Evolutionary conservation across 2,888 invertebrate species (phyloP), one percentile per base, ranked within the genome.

Genomic region (Lamellibrachia satsuma): DNA sequence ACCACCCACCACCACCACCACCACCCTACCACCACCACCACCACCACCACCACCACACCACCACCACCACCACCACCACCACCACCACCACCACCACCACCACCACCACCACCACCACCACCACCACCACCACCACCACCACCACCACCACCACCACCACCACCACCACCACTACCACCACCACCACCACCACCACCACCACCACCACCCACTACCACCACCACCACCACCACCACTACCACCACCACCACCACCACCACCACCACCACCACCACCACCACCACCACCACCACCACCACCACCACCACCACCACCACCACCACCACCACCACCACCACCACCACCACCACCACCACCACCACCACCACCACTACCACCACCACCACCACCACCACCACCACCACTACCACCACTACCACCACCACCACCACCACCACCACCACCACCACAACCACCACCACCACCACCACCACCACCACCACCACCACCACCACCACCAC

Each of bases 271-370:
- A 90, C 90, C 90, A 90, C 90, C 22, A 90, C 90, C 22, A 90
- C 90, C 90, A 90, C 90, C 22, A 90, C 90, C 90, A 90, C 90
- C 22, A 90, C 90, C 90, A 90, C 90, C 22, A 90, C 90, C 22
- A 22, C 90, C 90, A 90, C 90, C 90, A 90, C 90, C 22, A 90
- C 90, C 90, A 90, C 90, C 22, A 22, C 90, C 90, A 90, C 90
- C 22, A 90, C 90, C 22, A 90, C 90, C 22, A 90, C 90, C 90
- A 90, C 90, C 22, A 90, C 90, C 90, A 90, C 90, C 22, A 90
- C 90, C 90, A 90, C 90, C 90, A 90, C 90, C 90, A 90, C 90
- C 22, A 90, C 90, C 90, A 90, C 90, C 90, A 90, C 90, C 90
- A 90, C 90, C 90, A 90, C 22, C 22, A 90, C 90, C 90, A 90